Evolutionary conservation across 2,113 vertebrate species (phyloP), one percentile per base, ranked within the genome.

Genomic region (Silurus glanis): DNA sequence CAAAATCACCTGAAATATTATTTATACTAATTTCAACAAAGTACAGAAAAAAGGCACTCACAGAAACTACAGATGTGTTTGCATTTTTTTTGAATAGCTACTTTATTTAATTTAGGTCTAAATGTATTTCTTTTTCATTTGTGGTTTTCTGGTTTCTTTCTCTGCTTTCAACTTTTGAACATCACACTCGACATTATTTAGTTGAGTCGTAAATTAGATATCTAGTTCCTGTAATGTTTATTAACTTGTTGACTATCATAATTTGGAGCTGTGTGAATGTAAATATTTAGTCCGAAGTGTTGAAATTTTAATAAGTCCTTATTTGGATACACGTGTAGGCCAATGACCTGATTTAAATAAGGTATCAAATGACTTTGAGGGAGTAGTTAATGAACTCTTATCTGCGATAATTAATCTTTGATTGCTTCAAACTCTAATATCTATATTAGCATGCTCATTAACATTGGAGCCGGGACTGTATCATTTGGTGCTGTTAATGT

Each of bases 321-420:
- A 90, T 90, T 91, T 87, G 84, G 53, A 59, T 87, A 87, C 88
- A 91, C 66, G 61, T 90, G 88, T 89, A 84, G 82, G 83, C 86
- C 84, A 86, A 56, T 76, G 86, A 88, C 84, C 84, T 84, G 84
- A 86, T 89, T 85, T 89, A 84, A 88, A 86, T 88, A 90, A 79
- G 88, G 62, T 72, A 88, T 90, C 86, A 90, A 87, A 89, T 88
- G 89, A 87, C 85, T 86, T 84, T 90, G 89, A 84, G 87, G 80
- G 66, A 90, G 82, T 88, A 83, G 83, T 90, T 91, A 89, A 91
- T 91, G 88, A 91, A 87, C 85, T 90, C 86, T 86, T 90, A 91
- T 89, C 87, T 91, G 85, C 69, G 89, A 89, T 89, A 89, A 88
- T 89, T 91, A 88, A 89, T 88, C 85, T 89, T 69, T 88, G 88